These are phyloP conservation scores for Rhombomys opimus DNA, from an alignment of 2,113 vertebrate species.

Conservation along the genomic window DNA sequence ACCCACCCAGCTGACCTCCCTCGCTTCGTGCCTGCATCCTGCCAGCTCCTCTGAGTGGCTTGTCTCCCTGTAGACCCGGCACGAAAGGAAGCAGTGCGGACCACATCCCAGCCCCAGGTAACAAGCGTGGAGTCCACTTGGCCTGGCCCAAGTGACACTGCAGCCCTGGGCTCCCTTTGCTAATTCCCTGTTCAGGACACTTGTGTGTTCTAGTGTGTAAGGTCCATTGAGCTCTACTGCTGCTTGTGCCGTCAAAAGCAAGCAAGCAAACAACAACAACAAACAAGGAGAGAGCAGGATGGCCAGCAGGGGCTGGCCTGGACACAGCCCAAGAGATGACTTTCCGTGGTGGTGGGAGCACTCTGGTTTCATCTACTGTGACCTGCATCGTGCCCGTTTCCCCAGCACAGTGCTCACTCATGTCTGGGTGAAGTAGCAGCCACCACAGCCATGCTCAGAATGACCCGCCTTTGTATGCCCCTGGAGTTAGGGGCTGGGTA, in stretches of 20 bases:
- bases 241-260: not conserved
- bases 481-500: not conserved
- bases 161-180: not conserved
- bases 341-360: not conserved
- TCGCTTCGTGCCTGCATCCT: not conserved
- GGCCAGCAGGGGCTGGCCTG: not conserved
- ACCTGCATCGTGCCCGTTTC: not conserved
- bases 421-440: not conserved
- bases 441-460: not conserved
- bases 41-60: not conserved
- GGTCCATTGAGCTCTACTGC: not conserved
- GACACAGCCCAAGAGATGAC: not conserved
- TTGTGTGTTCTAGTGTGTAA: not conserved
- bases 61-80: not conserved
- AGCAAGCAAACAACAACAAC: too few relatives aligned
- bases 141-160: too few relatives aligned
- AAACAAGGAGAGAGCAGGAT: too few relatives aligned
- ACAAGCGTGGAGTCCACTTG: not conserved
- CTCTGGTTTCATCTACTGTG: not conserved
- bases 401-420: not conserved
- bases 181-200: not conserved
- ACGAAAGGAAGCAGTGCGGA: not conserved
- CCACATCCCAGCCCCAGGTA: not conserved
- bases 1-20: not conserved
- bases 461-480: not conserved